Evolutionary conservation across 1,140 invertebrate species (phyloP), one percentile per base, ranked within the genome.

Genomic region (Heliothis subflexa): DNA sequence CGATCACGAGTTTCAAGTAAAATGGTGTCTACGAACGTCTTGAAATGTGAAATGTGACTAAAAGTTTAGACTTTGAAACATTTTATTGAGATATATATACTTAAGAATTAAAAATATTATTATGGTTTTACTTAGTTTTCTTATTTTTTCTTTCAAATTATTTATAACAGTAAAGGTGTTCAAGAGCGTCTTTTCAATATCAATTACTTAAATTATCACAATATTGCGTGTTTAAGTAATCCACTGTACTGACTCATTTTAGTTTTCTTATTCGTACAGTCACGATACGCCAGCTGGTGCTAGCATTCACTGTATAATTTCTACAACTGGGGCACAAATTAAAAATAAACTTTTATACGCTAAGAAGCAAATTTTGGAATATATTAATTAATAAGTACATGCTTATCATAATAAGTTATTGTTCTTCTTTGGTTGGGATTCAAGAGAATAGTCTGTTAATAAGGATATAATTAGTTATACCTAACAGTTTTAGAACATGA

Each of bases 1-100:
- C 79, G 78, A 81, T 82, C 78, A 79, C 62, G 40, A 71, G 71
- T 76, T 54, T 66, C 49, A 45, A 66, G 61, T 76, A 66, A 54
- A 66, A 57, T 55, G 61, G 49, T 14, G 25, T 49, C 49, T 52
- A 68, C 21, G 14, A n/a, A 76, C 49, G 47, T 54, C 59, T 61
- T 75, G 45, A 49, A 76, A 50, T 76, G 61, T 66, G 74, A 16
- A 66, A 72, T 62, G n/a, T 47, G n/a, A 33, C 10, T 33, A 40
- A 70, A 25, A 16, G 66, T 21, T n/a, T 70, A 16, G 16, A 50
- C 11, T 25, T 33, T 25, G 13, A 14, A 33, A 57, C 4, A n/a
- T 21, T 11, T 57, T 18, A 18, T 57, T 18, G 16, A 40, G 5
- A 40, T 9, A 40, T 9, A 40, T 9, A 5, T 40, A 9, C 9